Percentiles rank a stretch among this genome's conserved stretches.
These are phyloP conservation scores for Coracopsis vasa DNA, from an alignment of 2,113 vertebrate genomes.

Conservation along the genomic window DNA sequence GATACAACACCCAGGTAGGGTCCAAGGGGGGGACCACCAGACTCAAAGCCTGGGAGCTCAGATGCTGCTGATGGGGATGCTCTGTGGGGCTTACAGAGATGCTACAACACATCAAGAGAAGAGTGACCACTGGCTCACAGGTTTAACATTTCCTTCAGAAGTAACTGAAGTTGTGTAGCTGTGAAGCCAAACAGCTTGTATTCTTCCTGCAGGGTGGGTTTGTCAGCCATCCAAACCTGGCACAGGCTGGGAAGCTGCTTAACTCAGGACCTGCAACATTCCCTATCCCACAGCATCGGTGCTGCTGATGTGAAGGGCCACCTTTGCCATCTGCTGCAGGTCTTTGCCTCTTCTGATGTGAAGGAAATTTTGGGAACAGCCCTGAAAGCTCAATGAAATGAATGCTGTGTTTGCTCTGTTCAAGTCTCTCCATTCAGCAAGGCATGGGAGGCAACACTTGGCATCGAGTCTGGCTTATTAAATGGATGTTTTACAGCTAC, in stretches of 20 bases:
- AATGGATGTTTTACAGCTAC: not conserved
- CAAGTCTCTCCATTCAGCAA: not conserved
- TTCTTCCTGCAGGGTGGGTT: not conserved
- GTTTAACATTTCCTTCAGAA: not conserved
- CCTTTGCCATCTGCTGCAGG: not conserved
- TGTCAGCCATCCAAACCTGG: not conserved
- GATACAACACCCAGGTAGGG: rapidly evolving
- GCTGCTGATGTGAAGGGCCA: not conserved
- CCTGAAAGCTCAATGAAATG: not conserved
- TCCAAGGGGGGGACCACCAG: not conserved
- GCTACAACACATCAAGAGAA: not conserved
- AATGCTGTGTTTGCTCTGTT: not conserved
- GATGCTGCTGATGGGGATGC: not conserved
- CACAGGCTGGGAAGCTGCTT: not conserved
- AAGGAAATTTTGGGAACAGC: not conserved
- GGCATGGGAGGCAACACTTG: not conserved
- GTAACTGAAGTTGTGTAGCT: not conserved
- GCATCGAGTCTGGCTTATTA: not conserved
- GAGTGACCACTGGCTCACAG: rapidly evolving
- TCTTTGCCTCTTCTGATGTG: not conserved
- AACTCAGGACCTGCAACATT: rapidly evolving
- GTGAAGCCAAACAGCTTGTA: not conserved
- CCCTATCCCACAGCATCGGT: not conserved
- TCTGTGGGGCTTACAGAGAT: not conserved
- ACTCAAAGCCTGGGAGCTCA: rapidly evolving